Percentiles rank a stretch among this genome's conserved stretches.
Evolutionary conservation across 1,140 invertebrate species (phyloP).

Genomic region (Drosophila santomea): DNA sequence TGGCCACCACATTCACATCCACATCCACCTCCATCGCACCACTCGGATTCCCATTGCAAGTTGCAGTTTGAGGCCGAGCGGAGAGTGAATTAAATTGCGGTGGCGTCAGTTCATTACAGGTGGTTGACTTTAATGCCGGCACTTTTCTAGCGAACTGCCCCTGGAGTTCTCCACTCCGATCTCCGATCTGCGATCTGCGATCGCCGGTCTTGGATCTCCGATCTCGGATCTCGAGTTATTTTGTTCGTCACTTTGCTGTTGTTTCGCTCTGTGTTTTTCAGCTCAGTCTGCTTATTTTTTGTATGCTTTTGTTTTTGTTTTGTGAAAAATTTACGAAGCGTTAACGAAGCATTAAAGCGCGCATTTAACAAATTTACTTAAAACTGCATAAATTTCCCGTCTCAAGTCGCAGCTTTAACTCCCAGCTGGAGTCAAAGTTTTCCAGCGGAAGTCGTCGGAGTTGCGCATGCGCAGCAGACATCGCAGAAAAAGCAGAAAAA

Average conservation of each 20-base stretch:
- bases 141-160: slow-evolving; percentile 41
- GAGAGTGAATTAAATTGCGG: slow-evolving; percentile 82
- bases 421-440: slow-evolving; percentile 1
- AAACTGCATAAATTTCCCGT: slow-evolving; percentile 82
- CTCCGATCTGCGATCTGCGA: slow-evolving; percentile 15
- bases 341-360: slow-evolving; percentile 84
- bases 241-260: slow-evolving; percentile 34
- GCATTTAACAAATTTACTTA: slow-evolving; percentile 85
- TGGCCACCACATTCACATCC: neutral
- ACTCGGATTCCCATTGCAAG: slow-evolving; percentile 34
- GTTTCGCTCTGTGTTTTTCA: slow-evolving; percentile 20
- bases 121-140: slow-evolving; percentile 78
- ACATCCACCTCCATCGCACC: slow-evolving; percentile 1
- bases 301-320: slow-evolving; percentile 38
- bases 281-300: too few relatives aligned
- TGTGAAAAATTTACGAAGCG: slow-evolving; percentile 84
- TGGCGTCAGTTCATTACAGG: slow-evolving; percentile 84
- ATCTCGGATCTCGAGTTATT: slow-evolving; percentile 41
- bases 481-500: slow-evolving; percentile 2
- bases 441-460: slow-evolving; percentile 56
- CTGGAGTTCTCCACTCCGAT: slow-evolving; percentile 22
- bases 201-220: too few relatives aligned
- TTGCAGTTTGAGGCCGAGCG: slow-evolving; percentile 35
- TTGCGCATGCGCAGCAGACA: slow-evolving; percentile 54
- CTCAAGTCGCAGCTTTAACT: slow-evolving; percentile 23